Evolutionary conservation across 2,113 vertebrate genomes (phyloP), one percentile per base, ranked within the genome.

Genomic region (Octodon degus): DNA sequence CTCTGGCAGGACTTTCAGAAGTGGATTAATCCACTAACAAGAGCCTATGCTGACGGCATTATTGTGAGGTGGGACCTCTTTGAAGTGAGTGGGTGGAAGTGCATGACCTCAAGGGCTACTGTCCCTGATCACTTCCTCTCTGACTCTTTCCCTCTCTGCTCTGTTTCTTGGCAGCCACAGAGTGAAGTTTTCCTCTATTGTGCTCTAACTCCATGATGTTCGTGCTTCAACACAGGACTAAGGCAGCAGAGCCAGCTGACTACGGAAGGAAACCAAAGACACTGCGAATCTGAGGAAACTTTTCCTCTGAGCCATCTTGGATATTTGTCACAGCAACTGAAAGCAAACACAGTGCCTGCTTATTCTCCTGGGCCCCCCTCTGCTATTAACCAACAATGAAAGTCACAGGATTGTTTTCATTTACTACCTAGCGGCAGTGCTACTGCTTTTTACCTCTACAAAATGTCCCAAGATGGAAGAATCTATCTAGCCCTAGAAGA

Each of bases 311-410:
- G 47, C 6, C 9, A 6, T 34, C 50, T 34, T 1, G 4, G 30
- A 30, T 32, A 80, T 53, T 34, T 32, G 3, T 30, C 77, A 80
- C 47, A 80, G 30, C 27, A 8, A 10, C 12, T 32, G 47, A 5
- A 80, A 32, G 77, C 30, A 34, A 34, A 53, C 27, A 50, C 43
- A 19, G 8, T 34, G 50, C 40, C 60, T 55, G 50, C 67, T 11
- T 14, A 62, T 19, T 0, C 40, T 10, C 4, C 2, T 0, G 7
- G 34, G 37, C 55, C 24, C 60, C 53, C 19, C 9, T 24, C 79
- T 53, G 55, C 37, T 14, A 1, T 50, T 32, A 67, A 32, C 43
- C 55, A n/a, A 0, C n/a, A 3, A 0, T 6, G 4, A n/a, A 83
- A 68, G 25, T 2, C 4, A 40, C 72, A 50, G 34, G 43, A 17